These are phyloP conservation scores for Megalops atlanticus DNA, from an alignment of 2,113 vertebrate species.

Conservation along the genomic window DNA sequence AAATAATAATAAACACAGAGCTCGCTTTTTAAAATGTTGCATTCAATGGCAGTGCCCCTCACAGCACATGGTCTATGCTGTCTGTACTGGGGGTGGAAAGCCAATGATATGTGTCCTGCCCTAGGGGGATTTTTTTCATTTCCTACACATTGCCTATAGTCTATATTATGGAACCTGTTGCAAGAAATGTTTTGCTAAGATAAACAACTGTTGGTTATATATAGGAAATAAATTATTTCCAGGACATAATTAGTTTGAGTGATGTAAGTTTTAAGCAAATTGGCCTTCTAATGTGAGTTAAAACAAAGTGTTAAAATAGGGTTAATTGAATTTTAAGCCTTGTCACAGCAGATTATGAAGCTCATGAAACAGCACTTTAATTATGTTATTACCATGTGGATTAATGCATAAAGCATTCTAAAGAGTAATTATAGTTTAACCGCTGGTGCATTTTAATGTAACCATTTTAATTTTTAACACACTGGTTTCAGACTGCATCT, in stretches of 20 bases:
- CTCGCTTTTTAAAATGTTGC: neutral
- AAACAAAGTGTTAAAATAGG: conserved; percentile 74
- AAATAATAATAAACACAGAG: neutral
- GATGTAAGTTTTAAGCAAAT: conserved; percentile 70
- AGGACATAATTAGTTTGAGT: conserved; percentile 60
- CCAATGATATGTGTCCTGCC: neutral
- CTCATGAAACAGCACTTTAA: conserved; percentile 70
- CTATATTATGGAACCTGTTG: conserved; percentile 35
- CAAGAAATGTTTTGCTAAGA: conserved; percentile 44
- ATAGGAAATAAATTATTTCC: conserved; percentile 49
- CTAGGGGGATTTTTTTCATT: neutral
- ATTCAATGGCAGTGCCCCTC: neutral
- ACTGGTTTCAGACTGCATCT: conserved; percentile 40
- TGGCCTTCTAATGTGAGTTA: conserved; percentile 66
- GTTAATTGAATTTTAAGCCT: conserved; percentile 79
- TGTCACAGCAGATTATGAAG: conserved; percentile 73
- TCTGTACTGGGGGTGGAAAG: neutral
- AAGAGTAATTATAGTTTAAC: conserved; percentile 64
- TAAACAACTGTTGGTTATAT: conserved; percentile 62
- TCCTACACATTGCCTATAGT: neutral
- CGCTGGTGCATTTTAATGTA: conserved; percentile 63
- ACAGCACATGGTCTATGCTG: neutral
- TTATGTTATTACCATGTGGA: conserved; percentile 73
- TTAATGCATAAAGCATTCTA: conserved; percentile 68
- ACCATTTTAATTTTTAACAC: conserved; percentile 45